Conservation (phyloP, 2,113 vertebrate genomes). For the Arizona elegans region DNA sequence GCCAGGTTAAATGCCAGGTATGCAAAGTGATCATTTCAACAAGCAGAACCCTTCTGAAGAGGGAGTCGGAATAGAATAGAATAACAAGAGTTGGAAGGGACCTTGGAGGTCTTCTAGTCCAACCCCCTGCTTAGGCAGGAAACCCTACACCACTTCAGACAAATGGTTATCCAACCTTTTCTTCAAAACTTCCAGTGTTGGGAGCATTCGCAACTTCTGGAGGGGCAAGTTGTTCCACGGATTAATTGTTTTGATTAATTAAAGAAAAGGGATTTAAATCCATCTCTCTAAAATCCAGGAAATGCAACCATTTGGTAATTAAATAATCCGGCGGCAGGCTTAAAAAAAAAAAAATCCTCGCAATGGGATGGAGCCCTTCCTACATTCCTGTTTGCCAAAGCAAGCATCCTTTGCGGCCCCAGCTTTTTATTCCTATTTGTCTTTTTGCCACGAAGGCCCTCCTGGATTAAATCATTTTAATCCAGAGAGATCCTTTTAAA, state of each 20-base stretch:
- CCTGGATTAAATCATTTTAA: conserved; percentile 45
- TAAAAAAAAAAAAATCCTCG: neutral
- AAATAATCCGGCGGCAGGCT: neutral
- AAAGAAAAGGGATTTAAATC: neutral
- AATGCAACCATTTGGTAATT: neutral
- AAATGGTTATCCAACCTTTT: too few species aligned
- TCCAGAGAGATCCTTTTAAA: conserved; percentile 54
- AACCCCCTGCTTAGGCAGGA: too few species aligned
- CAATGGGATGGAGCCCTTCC: rapidly evolving
- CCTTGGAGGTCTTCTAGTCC: too few species aligned
- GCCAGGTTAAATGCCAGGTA: too few species aligned
- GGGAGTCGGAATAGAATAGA: too few species aligned
- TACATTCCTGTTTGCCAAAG: neutral
- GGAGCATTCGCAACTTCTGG: too few species aligned
- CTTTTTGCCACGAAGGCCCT: conserved; percentile 43
- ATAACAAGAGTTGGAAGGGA: too few species aligned
- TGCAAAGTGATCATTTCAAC: neutral
- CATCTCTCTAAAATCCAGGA: neutral
- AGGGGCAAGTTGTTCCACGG: too few species aligned
- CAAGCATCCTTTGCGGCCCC: neutral
- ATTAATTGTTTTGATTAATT: too few species aligned
- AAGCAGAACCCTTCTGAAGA: too few species aligned
- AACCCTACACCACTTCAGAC: too few species aligned
- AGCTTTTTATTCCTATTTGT: neutral
- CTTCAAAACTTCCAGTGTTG: too few species aligned